Evolutionary conservation across 2,113 vertebrate genomes (phyloP).

Genomic region (Pterocles orientalis): DNA sequence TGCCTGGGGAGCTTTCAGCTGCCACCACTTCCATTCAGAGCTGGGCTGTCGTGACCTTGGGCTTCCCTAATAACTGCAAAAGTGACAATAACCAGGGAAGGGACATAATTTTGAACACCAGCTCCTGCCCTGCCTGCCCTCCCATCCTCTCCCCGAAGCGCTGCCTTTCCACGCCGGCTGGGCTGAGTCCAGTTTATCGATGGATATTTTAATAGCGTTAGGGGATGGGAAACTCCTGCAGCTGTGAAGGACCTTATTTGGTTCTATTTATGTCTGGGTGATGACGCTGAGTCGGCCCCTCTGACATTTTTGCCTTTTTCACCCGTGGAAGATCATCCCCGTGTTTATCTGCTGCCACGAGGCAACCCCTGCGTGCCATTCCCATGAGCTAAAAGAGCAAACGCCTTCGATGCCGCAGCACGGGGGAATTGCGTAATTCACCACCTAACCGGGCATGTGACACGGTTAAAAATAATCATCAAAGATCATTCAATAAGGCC

Average conservation of each 20-base stretch:
- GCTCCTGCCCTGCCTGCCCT: neutral
- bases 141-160: neutral
- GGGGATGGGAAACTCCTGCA: neutral
- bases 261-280: neutral
- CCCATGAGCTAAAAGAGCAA: conserved; percentile 38
- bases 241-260: neutral
- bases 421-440: conserved; percentile 32
- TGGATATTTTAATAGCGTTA: neutral
- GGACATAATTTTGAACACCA: fast-evolving
- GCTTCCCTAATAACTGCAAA: neutral
- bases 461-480: conserved; percentile 45
- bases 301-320: conserved; percentile 35
- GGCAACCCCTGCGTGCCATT: conserved; percentile 52
- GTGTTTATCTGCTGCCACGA: conserved; percentile 20
- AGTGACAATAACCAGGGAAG: neutral
- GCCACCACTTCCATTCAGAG: neutral
- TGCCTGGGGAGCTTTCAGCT: neutral
- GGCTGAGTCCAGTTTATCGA: fast-evolving
- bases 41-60: neutral
- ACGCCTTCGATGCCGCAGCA: neutral
- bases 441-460: conserved; percentile 38
- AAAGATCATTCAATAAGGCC: neutral
- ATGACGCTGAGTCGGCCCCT: neutral
- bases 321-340: neutral
- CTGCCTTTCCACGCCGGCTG: neutral